These are phyloP conservation scores for Danio rerio DNA, from an alignment of 2,113 vertebrate species.

Conservation along the genomic window GRCz12tu NC_133176.1:57099001-57099500, in stretches of 20 bases:
- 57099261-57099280: constrained; percentile 70
- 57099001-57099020: constrained; percentile 95
- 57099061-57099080: constrained; percentile 79
- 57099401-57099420: constrained; percentile 66
- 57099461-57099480: constrained; percentile 53
- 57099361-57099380: constrained; percentile 65
- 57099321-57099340: constrained; percentile 79
- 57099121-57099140: constrained; percentile 52
- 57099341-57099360: constrained; percentile 65
- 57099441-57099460: constrained; percentile 68
- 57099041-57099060: constrained; percentile 99
- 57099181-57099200: constrained; percentile 58
- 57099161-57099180: constrained; percentile 69
- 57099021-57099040: constrained; percentile 98
- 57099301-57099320: constrained; percentile 73
- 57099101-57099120: constrained; percentile 66
- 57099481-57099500: constrained; percentile 65
- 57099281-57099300: constrained; percentile 75
- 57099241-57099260: constrained; percentile 61
- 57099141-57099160: constrained; percentile 69
- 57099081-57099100: constrained; percentile 78
- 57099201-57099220: constrained; percentile 44
- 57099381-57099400: constrained; percentile 62
- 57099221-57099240: constrained; percentile 62
- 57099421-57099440: neutral